These are phyloP conservation scores for Coranthus polyacanthus DNA, from an alignment of 2,797 vertebrate species.

Conservation along the genomic window DNA sequence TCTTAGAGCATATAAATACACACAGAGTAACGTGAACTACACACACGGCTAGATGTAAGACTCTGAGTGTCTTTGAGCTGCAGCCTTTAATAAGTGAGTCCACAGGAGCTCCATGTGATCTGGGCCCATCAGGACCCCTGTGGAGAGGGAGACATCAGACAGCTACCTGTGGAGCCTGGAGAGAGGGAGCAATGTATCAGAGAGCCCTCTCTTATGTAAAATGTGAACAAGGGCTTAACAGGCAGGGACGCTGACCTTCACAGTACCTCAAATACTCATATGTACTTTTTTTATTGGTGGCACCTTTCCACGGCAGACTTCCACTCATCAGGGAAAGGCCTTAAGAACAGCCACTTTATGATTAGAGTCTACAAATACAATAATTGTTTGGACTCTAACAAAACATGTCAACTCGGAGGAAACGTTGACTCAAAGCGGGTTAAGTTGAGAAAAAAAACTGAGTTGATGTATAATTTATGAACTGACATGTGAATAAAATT, in stretches of 20 bases:
- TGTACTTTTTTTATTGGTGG: no score
- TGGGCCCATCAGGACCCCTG: slow-evolving; percentile 49
- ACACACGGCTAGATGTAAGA: slow-evolving; percentile 47
- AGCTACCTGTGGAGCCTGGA: slow-evolving; percentile 61
- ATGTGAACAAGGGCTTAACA: slow-evolving; percentile 50
- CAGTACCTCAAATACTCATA: slow-evolving; percentile 14
- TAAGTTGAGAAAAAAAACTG: background rate
- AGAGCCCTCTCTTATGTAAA: slow-evolving; percentile 42
- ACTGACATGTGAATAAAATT: slow-evolving; percentile 12
- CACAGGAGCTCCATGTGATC: slow-evolving; percentile 62
- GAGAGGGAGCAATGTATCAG: slow-evolving; percentile 39
- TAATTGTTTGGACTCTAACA: background rate
- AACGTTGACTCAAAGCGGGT: background rate
- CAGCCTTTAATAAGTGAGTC: slow-evolving; percentile 70
- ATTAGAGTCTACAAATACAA: background rate
- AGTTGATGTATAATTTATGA: slow-evolving; percentile 2
- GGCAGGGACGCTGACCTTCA: slow-evolving; percentile 45
- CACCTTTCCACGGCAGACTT: no score
- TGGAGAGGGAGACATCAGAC: slow-evolving; percentile 67
- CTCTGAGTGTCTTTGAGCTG: slow-evolving; percentile 56
- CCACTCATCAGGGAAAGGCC: background rate
- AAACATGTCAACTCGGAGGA: background rate
- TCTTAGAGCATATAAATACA: slow-evolving; percentile 26
- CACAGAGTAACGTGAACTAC: slow-evolving; percentile 20
- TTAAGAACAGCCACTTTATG: background rate